Conservation (phyloP, 2,888 invertebrate genomes). For the Drosophila algonquin region DNA sequence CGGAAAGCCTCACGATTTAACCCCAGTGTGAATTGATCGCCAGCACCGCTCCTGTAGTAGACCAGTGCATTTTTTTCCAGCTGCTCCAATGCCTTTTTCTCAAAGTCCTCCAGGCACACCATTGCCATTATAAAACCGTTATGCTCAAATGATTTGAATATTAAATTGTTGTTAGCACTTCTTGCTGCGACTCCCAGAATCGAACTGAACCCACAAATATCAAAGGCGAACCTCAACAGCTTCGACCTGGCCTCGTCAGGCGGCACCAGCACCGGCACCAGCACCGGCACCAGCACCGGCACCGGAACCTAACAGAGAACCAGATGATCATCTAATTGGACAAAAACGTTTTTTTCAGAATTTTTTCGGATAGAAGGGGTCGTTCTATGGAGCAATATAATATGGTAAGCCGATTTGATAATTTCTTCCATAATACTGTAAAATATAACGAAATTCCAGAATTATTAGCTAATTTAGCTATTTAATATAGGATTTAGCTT, state of each 20-base stretch:
- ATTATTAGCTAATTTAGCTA: too few relatives aligned
- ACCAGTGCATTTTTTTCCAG: slow-evolving; percentile 89
- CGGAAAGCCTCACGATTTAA: slow-evolving; percentile 91
- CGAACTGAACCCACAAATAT: slow-evolving; percentile 35
- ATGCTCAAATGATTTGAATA: slow-evolving; percentile 1
- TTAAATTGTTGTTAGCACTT: slow-evolving; percentile 8
- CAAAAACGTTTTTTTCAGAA: too few relatives aligned
- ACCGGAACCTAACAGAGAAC: too few relatives aligned
- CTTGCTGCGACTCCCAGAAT: slow-evolving; percentile 8
- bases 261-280: too few relatives aligned
- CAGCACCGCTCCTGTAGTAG: slow-evolving; percentile 93
- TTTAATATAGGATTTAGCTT: background rate
- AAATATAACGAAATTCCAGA: too few relatives aligned
- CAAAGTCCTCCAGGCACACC: slow-evolving; percentile 89
- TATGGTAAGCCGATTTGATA: too few relatives aligned
- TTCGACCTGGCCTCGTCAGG: background rate
- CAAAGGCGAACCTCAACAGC: slow-evolving; percentile 27
- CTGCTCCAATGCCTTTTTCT: slow-evolving; percentile 87
- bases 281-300: too few relatives aligned
- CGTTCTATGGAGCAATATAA: too few relatives aligned
- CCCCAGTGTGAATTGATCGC: slow-evolving; percentile 86
- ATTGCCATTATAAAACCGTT: slow-evolving; percentile 76
- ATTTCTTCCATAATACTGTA: too few relatives aligned
- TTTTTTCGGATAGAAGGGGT: too few relatives aligned
- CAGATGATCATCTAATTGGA: too few relatives aligned